Conservation (phyloP, 2,797 vertebrate species). For the Paedocypris micromegethes region DNA sequence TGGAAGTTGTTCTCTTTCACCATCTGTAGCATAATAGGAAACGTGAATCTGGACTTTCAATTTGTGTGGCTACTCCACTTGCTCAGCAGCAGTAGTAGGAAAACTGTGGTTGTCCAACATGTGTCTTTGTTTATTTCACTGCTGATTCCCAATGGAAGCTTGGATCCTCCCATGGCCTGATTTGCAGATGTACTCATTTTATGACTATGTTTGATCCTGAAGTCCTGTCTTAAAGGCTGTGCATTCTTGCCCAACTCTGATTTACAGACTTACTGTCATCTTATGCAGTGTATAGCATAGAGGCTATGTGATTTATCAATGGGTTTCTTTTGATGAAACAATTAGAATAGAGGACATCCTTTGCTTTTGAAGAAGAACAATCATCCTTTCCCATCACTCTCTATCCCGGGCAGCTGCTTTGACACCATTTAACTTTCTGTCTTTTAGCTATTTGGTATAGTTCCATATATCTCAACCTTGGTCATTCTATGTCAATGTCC, state of each 20-base stretch:
- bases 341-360: not conserved
- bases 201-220: constrained; percentile 36
- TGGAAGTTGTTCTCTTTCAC: constrained; percentile 40
- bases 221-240: constrained; percentile 31
- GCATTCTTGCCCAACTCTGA: constrained; percentile 23
- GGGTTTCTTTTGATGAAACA: constrained; percentile 35
- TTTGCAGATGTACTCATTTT: constrained; percentile 40
- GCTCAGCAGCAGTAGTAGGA: constrained; percentile 11
- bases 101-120: constrained; percentile 7
- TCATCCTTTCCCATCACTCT: too few relatives aligned
- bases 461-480: too few relatives aligned
- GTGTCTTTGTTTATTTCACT: constrained; percentile 36
- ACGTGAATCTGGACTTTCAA: constrained; percentile 7
- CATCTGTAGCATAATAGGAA: constrained; percentile 15
- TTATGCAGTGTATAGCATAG: constrained; percentile 27
- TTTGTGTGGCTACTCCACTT: constrained; percentile 20
- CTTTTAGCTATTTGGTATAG: too few relatives aligned
- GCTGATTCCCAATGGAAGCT: constrained; percentile 27
- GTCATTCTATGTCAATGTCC: too few relatives aligned
- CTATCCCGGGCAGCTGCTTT: too few relatives aligned
- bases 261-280: constrained; percentile 33
- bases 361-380: constrained; percentile 1
- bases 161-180: constrained; percentile 31
- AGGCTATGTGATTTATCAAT: constrained; percentile 27
- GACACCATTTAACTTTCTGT: too few relatives aligned